phyloP scores from a whole-genome alignment of 2,113 vertebrate species.

The Rhynchomys soricoides region DNA sequence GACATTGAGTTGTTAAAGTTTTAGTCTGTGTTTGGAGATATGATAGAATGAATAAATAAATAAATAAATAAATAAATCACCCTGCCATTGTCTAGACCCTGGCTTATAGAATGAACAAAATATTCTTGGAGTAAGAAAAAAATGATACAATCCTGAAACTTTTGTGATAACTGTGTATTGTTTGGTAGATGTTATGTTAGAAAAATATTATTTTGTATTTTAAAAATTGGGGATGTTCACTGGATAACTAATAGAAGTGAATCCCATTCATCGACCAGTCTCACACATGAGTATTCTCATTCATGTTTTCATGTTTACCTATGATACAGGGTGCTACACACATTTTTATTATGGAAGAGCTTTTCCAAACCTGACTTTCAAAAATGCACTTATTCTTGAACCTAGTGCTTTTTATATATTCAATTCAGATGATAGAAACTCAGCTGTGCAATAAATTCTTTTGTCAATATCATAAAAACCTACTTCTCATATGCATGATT shows the following conservation, averaged over 20 bases:
- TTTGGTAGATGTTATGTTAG: background rate
- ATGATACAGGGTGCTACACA: background rate
- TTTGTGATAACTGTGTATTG: background rate
- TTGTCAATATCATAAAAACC: background rate
- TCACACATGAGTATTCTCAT: background rate
- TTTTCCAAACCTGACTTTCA: background rate
- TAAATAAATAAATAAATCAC: background rate
- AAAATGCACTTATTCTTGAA: background rate
- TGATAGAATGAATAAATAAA: no score
- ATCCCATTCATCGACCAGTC: background rate
- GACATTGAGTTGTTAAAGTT: background rate
- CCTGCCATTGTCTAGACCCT: background rate
- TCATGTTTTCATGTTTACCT: background rate
- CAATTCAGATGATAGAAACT: background rate
- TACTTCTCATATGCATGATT: background rate
- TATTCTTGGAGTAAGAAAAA: background rate
- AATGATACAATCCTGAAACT: background rate
- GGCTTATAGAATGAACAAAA: background rate
- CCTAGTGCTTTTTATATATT: background rate
- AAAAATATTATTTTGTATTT: background rate
- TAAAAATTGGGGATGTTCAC: background rate
- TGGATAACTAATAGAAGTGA: background rate
- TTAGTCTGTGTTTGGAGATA: fast-evolving
- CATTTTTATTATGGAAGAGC: background rate
- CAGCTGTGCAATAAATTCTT: background rate